Evolutionary conservation across 92 coral and sea anemone genomes (phyloP), one percentile per base, ranked within the genome.

Genomic region (Chrysogorgia sp.): DNA sequence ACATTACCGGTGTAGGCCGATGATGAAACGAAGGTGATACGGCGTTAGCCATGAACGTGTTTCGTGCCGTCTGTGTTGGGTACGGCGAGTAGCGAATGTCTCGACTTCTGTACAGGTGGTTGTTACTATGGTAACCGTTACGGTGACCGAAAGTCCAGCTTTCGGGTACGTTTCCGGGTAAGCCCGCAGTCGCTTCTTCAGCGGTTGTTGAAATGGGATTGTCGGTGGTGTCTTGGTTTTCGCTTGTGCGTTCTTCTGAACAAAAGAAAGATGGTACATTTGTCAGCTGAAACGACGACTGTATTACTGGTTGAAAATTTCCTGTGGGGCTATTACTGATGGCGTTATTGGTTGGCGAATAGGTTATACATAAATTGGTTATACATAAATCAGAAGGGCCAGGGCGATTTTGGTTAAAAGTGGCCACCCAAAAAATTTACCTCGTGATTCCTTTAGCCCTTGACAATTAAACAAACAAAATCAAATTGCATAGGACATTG

Each of bases 1-100:
- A 40, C 65, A 72, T 53, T 1, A 72, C 65, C 50, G 79, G 79
- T 59, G 79, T 55, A 29, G 79, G 58, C 65, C 79, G 79, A 55
- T 72, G 79, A 26, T 58, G 79, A 34, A 72, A 72, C 79, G 79
- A 72, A 40, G 65, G 32, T 3, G 63, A 19, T 3, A 57, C 64
- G n/a, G 49, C 63, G 25, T 56, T 56, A 17, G 79, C 25, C 79
- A 72, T 34, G 17, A 72, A 72, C 12, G 79, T 50, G 79, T 72
- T 72, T 52, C 79, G 34, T 0, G 79, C 15, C 8, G 64, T 28
- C 65, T 52, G 64, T 24, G 79, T 56, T 10, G 64, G 64, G 28
- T 72, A 72, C 5, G 79, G 79, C 15, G 79, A 5, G 29, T 72
- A 72, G 21, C 79, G 79, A 32, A 72, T 53, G 53, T 72, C 79